Base-by-base conservation (phyloP, 2,113 vertebrate species). In the Odocoileus virginianus region DNA sequence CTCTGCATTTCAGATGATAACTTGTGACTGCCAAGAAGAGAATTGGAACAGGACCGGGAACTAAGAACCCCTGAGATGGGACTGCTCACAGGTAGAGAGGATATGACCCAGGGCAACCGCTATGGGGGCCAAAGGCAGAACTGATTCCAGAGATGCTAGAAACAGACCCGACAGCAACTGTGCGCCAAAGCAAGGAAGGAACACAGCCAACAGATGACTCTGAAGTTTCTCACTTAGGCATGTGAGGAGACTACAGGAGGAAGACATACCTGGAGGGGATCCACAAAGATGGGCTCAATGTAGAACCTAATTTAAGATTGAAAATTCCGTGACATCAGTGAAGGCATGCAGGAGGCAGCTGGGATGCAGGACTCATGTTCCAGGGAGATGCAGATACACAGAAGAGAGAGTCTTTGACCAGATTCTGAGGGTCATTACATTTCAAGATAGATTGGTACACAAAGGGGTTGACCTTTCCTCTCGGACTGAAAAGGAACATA, bases 81-180 rank as follows among this genome's bases (percentile, higher is more conserved):
- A 47, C 7, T 1, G n/a, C 55, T 64, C 19, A 3, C 2, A 1
- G 52, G 21, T 23, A n/a, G 23, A 58, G 9, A 54, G 50, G 16
- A 4, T 3, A 16, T 12, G 11, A 57, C 11, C 45, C 14, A 9
- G 81, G 21, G 23, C 15, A 23, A 40, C 0, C 1, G 36, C 55
- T 30, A 21, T 13, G 16, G 52, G 55, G 5, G 33, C n/a, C 5
- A 52, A 21, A 47, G 45, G 25, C 10, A 8, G 23, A 57, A 82
- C 2, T 23, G 14, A 40, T 30, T 52, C 15, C 40, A 92, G 82
- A 45, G 21, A 8, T 10, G 8, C 2, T 36, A 27, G 27, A 55
- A 52, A 23, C 1, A 16, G 52, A 50, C 16, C 17, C 0, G 10
- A 55, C 7, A 33, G 36, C 2, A 7, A 5, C 50, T 14, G 17